Conservation (phyloP, 2,113 vertebrate species). For the Chamaea fasciata region DNA sequence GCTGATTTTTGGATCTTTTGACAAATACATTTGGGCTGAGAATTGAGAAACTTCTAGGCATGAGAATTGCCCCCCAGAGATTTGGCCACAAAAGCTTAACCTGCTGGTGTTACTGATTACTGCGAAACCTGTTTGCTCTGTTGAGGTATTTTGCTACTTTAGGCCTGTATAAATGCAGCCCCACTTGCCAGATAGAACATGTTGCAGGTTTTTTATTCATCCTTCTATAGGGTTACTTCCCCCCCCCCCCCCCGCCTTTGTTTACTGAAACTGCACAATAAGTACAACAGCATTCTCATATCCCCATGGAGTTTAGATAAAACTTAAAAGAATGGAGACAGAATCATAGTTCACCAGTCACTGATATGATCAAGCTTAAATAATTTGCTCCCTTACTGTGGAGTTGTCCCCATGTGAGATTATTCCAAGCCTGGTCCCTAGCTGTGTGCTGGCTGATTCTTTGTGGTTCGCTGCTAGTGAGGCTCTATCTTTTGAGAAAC, state of each 20-base stretch:
- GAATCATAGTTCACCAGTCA: background rate
- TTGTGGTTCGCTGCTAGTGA: constrained; percentile 48
- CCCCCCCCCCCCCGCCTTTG: too few relatives aligned
- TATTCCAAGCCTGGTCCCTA: background rate
- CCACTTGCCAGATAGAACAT: background rate
- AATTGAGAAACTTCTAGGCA: background rate
- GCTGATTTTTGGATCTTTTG: background rate
- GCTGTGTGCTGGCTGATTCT: background rate
- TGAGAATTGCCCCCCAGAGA: background rate
- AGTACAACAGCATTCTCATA: background rate
- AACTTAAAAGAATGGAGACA: background rate
- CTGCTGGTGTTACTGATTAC: background rate
- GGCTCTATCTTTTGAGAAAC: constrained; percentile 59
- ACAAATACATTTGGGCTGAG: background rate
- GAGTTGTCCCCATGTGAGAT: background rate
- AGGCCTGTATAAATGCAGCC: background rate
- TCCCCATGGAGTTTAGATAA: background rate
- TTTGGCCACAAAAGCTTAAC: background rate
- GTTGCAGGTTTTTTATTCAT: background rate
- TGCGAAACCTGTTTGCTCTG: background rate
- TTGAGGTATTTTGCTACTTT: background rate
- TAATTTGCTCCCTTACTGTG: constrained; percentile 51
- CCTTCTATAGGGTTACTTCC: background rate
- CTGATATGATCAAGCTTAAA: constrained; percentile 44
- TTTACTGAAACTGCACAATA: background rate